Base-by-base conservation (phyloP, 2,888 invertebrate species). In the Tupiocoris notatus region DNA sequence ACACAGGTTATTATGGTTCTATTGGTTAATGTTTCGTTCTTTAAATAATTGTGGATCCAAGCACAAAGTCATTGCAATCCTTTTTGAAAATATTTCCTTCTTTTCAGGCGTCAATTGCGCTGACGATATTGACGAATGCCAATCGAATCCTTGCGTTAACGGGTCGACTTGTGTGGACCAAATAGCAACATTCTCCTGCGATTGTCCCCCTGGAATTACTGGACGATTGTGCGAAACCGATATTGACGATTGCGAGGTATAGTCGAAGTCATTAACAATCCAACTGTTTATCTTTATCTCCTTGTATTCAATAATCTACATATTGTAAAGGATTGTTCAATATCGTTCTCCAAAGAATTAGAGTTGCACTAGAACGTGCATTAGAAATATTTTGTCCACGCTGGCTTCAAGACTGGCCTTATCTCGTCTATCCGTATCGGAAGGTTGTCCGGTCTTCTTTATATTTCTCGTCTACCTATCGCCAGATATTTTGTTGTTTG, bases 61-160 rank as follows among this genome's bases (percentile, higher is more conserved):
- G 6, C 12, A 7, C 6, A 39, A 7, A 3, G 39, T 7, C 39
- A 12, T 7, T 39, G 39, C 39, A 39, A 39, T 7, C 3, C 6
- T 39, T 39, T 59, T 7, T n/a, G 3, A n/a, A 18, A 7, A 59
- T n/a, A 59, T 6, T 17, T n/a, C 7, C 3, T 9, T 7, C 16
- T 59, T 59, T 24, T 25, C 56, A 73, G 91, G 92, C 58, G 91
- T 91, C 82, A 91, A 92, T 81, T 96, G 95, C 83, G 90, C 91
- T 64, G 86, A 88, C 39, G 90, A 95, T 82, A 92, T 95, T 65
- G 88, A 95, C 84, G 95, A 96, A 84, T 96, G 96, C 83, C 89
- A 88, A 78, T 87, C 89, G 66, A 88, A 88, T 82, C 94, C 93
- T 1, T 95, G 95, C 83, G 64, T 76, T 58, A 87, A 88, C 79